Base-by-base conservation (phyloP, 2,113 vertebrate genomes). In the Raja brachyura region DNA sequence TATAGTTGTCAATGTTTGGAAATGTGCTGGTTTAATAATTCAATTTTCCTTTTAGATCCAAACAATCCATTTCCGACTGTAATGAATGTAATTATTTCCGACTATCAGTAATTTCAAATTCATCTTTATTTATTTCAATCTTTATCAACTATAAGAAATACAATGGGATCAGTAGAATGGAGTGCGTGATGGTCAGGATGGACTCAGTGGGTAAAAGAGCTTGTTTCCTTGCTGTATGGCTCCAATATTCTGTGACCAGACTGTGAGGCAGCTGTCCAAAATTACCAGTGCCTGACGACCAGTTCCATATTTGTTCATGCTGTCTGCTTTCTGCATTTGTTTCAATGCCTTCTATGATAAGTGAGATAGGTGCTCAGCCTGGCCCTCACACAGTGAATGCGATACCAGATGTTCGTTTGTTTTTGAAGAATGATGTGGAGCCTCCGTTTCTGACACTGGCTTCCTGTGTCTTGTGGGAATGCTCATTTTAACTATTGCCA, bases 381-480 rank as follows among this genome's bases (percentile, higher is more conserved):
- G 10, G 31, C 22, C 61, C 66, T 28, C 8, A 74, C 3, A 48
- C 66, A 54, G 14, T n/a, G 61, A 73, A 66, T 1, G 8, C 10
- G 4, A 73, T 92, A 68, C 90, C 90, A 73, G 90, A 92, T 92
- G 68, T 48, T 92, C 39, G 25, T 73, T 54, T 73, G 90, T 33
- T 54, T 92, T 73, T 92, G 90, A 74, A 92, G 90, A 54, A 92
- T 92, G 68, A 28, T 74, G 68, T 73, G 66, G 20, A 74, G 61
- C 33, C 33, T 74, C 68, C 9, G 25, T 70, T 70, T 90, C 88
- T 90, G 88, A 70, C 88, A 90, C 63, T 2, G 70, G 31, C 68
- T 28, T 92, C 90, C 90, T 74, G 66, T 92, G 31, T 48, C 90
- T 92, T 92, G 90, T 92, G 22, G 66, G 66, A 92, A 73, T 92